Percentiles rank a stretch among this genome's conserved stretches.
Evolutionary conservation across 2,888 invertebrate genomes (phyloP).

Genomic region (Busseola fusca): DNA sequence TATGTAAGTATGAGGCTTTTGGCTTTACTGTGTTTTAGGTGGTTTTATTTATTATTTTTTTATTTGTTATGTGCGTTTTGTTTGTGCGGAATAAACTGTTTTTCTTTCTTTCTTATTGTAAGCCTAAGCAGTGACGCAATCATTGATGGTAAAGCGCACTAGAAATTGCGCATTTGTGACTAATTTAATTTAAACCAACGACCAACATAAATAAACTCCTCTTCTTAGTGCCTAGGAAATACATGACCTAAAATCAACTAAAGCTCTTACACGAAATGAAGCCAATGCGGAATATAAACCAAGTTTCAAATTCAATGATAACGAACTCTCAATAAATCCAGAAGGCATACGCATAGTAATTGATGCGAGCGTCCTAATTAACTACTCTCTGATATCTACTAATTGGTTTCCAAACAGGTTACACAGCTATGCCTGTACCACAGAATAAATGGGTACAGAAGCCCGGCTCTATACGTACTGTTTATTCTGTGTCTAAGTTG

Average conservation of each 20-base stretch:
- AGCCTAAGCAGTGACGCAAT: too few species aligned
- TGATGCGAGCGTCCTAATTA: constrained; percentile 65
- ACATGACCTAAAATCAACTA: constrained; percentile 36
- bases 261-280: constrained; percentile 22
- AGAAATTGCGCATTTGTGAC: not conserved
- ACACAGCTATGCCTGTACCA: constrained; percentile 19
- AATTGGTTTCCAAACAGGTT: constrained; percentile 73
- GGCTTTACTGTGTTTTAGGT: too few species aligned
- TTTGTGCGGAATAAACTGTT: too few species aligned
- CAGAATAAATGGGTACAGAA: constrained; percentile 15
- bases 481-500: too few species aligned
- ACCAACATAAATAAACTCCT: not conserved
- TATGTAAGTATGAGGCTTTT: too few species aligned
- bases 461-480: not conserved
- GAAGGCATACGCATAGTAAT: constrained; percentile 62
- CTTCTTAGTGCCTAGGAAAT: constrained; percentile 1
- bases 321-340: constrained; percentile 50
- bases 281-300: constrained; percentile 37
- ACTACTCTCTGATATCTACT: constrained; percentile 66
- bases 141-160: too few species aligned
- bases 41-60: too few species aligned
- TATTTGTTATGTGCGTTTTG: too few species aligned
- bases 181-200: not conserved
- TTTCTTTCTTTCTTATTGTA: too few species aligned
- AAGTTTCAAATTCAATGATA: constrained; percentile 45